Evolutionary conservation across 2,888 invertebrate species (phyloP).

Genomic region (Cheilosia impressa): DNA sequence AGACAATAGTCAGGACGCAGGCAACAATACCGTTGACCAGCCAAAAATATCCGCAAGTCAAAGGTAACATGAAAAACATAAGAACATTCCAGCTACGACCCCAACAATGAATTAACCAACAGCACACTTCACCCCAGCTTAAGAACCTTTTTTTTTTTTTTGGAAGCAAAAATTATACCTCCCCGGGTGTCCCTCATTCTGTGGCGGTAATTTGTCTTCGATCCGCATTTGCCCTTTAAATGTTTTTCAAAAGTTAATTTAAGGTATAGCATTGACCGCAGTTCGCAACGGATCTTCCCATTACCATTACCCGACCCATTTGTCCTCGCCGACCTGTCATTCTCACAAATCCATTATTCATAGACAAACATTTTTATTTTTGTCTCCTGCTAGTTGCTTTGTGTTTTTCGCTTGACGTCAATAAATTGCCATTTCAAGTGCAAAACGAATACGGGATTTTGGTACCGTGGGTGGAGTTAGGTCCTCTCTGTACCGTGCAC

Average conservation of each 20-base stretch:
- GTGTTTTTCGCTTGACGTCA: slow-evolving; percentile 61
- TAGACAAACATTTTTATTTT: slow-evolving; percentile 23
- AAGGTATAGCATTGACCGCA: slow-evolving; percentile 26
- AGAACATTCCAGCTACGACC: no score
- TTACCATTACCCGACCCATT: neutral
- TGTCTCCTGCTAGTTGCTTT: slow-evolving; percentile 40
- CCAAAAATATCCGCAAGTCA: no score
- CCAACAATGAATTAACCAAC: slow-evolving; percentile 20
- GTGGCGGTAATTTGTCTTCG: slow-evolving; percentile 31
- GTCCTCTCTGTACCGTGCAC: slow-evolving; percentile 13
- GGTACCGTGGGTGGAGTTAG: slow-evolving; percentile 13
- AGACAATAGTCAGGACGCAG: no score
- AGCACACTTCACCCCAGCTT: slow-evolving; percentile 7
- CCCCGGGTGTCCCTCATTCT: neutral
- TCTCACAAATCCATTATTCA: slow-evolving; percentile 71
- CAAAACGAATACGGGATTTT: slow-evolving; percentile 44
- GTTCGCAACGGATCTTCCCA: slow-evolving; percentile 13
- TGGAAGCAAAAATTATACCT: neutral
- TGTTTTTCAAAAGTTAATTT: slow-evolving; percentile 49
- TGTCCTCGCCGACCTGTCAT: slow-evolving; percentile 54
- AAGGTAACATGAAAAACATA: no score
- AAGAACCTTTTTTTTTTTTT: neutral
- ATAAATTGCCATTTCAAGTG: slow-evolving; percentile 63
- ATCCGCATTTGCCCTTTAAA: slow-evolving; percentile 44
- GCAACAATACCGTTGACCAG: no score